phyloP scores from a whole-genome alignment of 2,888 invertebrate genomes.

The Gerris lacustris region DNA sequence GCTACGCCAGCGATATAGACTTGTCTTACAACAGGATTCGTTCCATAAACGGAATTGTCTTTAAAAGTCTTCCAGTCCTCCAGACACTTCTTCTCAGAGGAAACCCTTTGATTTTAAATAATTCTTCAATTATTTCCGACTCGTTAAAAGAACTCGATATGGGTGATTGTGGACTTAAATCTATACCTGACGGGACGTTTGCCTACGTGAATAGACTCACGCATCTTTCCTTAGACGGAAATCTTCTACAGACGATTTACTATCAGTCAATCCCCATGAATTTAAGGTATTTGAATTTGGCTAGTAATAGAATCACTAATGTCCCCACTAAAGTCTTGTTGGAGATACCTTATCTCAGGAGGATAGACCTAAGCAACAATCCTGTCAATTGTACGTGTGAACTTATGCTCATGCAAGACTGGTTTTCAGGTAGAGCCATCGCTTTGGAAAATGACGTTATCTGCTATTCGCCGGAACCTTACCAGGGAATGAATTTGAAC shows the following conservation, averaged over 20 bases:
- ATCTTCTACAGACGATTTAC: slow-evolving; percentile 25
- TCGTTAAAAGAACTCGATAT: slow-evolving; percentile 26
- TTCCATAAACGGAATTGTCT: slow-evolving; percentile 27
- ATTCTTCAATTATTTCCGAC: slow-evolving; percentile 26
- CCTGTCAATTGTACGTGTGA: slow-evolving; percentile 29
- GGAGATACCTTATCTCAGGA: slow-evolving; percentile 24
- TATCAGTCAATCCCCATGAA: slow-evolving; percentile 26
- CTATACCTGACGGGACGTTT: slow-evolving; percentile 26
- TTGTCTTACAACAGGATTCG: slow-evolving; percentile 28
- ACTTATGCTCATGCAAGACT: slow-evolving; percentile 28
- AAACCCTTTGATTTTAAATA: slow-evolving; percentile 34
- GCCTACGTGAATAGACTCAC: slow-evolving; percentile 23
- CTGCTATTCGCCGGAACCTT: slow-evolving; percentile 25
- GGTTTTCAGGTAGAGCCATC: slow-evolving; percentile 27
- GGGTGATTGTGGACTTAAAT: slow-evolving; percentile 25
- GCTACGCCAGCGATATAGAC: slow-evolving; percentile 33
- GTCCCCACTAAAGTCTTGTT: slow-evolving; percentile 27
- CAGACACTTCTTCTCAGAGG: slow-evolving; percentile 37
- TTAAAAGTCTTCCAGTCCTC: slow-evolving; percentile 32
- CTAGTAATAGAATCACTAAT: slow-evolving; percentile 27
- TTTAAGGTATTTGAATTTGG: slow-evolving; percentile 27
- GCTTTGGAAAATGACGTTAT: slow-evolving; percentile 26
- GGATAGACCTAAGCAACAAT: slow-evolving; percentile 28
- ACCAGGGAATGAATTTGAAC: slow-evolving; percentile 24
- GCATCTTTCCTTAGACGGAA: slow-evolving; percentile 26